Percentiles rank a stretch among this genome's conserved stretches.
Conservation (phyloP, 2,113 vertebrate genomes). For the Lasiurus borealis region DNA sequence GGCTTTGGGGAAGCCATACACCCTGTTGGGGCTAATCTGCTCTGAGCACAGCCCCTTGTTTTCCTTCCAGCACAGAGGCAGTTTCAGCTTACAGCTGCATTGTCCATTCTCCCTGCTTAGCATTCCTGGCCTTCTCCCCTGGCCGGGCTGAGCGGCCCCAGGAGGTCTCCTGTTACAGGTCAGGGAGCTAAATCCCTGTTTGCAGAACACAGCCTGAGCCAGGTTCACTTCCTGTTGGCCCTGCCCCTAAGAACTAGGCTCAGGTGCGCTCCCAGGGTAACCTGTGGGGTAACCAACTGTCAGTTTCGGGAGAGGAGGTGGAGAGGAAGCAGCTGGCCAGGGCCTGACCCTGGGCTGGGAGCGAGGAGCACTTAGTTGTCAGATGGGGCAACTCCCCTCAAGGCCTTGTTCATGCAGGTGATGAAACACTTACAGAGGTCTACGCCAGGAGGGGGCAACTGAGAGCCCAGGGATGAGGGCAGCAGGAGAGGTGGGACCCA, state of each 20-base stretch:
- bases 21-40: neutral
- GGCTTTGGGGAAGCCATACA: neutral
- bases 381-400: neutral
- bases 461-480: neutral
- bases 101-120: constrained; percentile 49
- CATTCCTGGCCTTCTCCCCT: constrained; percentile 62
- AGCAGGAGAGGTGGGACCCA: neutral
- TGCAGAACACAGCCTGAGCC: constrained; percentile 56
- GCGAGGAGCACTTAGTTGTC: neutral
- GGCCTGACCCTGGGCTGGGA: neutral
- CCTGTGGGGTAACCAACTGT: neutral
- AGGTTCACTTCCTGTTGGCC: constrained; percentile 54
- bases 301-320: neutral
- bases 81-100: constrained; percentile 55
- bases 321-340: accelerated
- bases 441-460: neutral
- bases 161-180: constrained; percentile 75
- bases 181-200: constrained; percentile 68
- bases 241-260: constrained; percentile 32
- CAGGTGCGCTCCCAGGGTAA: neutral
- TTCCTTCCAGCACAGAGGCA: neutral
- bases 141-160: neutral
- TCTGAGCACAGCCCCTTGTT: neutral
- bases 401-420: neutral
- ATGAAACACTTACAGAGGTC: too few relatives aligned